Conservation (phyloP, 1,140 invertebrate genomes). For the Dendroctonus valens region DNA sequence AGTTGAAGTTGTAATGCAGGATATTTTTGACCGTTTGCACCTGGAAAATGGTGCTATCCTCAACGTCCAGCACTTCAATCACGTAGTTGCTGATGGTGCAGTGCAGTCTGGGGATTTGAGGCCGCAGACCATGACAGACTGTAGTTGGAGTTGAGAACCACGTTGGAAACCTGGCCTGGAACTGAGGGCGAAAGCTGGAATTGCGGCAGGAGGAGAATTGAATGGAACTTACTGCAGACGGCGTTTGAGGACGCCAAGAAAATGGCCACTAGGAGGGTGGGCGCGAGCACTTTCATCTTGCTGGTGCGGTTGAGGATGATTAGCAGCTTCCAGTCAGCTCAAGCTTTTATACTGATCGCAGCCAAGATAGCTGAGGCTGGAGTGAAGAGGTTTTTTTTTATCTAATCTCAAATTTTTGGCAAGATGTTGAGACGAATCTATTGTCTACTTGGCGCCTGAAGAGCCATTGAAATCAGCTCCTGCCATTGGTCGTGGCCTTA, state of each 20-base stretch:
- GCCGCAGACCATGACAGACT: not conserved
- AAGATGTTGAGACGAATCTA: too few species aligned
- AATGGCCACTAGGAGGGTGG: not conserved
- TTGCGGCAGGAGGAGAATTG: not conserved
- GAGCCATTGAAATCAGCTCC: too few species aligned
- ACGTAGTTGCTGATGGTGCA: constrained; percentile 9
- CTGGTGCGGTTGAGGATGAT: not conserved
- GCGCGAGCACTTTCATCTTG: not conserved
- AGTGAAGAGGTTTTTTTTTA: not conserved
- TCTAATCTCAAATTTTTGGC: too few species aligned
- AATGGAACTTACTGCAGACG: not conserved
- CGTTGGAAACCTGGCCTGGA: constrained; percentile 7
- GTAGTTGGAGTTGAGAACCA: not conserved
- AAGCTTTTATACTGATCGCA: not conserved
- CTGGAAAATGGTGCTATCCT: constrained; percentile 4
- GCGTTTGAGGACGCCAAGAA: not conserved
- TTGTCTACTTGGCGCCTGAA: too few species aligned
- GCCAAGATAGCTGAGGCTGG: not conserved
- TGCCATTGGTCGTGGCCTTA: too few species aligned
- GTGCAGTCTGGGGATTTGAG: constrained; percentile 6
- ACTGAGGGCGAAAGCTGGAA: not conserved
- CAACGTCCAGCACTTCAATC: not conserved
- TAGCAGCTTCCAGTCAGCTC: not conserved
- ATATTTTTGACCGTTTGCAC: not conserved
- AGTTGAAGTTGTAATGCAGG: not conserved